These are phyloP conservation scores for Itoplectis maculator DNA, from an alignment of 2,888 invertebrate species.

Conservation along the genomic window DNA sequence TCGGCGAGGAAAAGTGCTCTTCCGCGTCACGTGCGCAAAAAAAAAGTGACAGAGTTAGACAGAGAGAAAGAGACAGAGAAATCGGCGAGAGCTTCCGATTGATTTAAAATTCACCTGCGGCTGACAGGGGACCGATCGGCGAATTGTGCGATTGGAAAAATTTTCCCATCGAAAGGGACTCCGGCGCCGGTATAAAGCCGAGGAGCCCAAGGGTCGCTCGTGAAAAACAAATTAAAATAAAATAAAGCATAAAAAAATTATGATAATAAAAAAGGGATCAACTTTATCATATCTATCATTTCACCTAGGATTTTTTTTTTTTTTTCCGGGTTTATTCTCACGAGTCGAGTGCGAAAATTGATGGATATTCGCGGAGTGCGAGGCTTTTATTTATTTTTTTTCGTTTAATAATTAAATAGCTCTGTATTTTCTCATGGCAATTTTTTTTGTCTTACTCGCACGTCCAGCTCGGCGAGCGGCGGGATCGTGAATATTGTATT, in stretches of 20 bases:
- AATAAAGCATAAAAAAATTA: conserved; percentile 21
- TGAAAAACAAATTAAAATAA: conserved; percentile 10
- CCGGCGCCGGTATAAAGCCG: conserved; percentile 5
- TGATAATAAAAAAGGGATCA: conserved; percentile 26
- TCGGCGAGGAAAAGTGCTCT: too few species aligned
- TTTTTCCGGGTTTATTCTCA: conserved; percentile 37
- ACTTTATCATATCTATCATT: conserved; percentile 59
- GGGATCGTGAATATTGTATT: conserved; percentile 40
- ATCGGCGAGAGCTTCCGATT: conserved; percentile 43
- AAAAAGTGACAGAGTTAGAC: too few species aligned
- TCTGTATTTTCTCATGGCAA: conserved; percentile 5
- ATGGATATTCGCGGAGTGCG: conserved; percentile 28
- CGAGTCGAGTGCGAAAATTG: conserved; percentile 21
- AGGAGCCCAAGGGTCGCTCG: not conserved
- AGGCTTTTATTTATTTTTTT: conserved; percentile 7
- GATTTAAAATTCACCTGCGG: conserved; percentile 65
- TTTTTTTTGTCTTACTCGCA: conserved; percentile 39
- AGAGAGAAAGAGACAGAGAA: too few species aligned
- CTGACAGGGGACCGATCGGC: conserved; percentile 57
- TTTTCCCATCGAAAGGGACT: conserved; percentile 39
- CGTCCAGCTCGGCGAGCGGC: conserved; percentile 38
- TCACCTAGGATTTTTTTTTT: conserved; percentile 21
- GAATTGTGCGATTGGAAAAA: conserved; percentile 42
- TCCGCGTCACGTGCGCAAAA: conserved; percentile 8
- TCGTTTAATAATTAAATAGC: not conserved